phyloP scores from a whole-genome alignment of 2,888 invertebrate species.

The Aspidapion aeneum region DNA sequence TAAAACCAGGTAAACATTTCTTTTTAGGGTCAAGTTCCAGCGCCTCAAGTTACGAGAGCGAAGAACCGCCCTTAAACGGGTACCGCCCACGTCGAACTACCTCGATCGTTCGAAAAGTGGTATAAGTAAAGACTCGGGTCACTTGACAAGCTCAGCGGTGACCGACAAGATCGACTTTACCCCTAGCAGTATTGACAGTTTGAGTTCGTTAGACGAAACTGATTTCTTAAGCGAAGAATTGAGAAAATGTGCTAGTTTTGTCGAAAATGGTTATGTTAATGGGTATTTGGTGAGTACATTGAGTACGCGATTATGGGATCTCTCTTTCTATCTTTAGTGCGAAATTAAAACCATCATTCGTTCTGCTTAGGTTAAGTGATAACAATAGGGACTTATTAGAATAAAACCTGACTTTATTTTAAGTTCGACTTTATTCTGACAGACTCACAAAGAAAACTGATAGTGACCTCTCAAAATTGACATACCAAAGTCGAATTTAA shows the following conservation, averaged over 20 bases:
- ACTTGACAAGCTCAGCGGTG: conserved; percentile 43
- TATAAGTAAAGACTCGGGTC: conserved; percentile 47
- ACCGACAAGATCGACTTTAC: conserved; percentile 45
- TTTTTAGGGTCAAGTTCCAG: conserved; percentile 46
- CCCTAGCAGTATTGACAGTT: conserved; percentile 46
- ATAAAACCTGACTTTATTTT: no score
- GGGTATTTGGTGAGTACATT: conserved; percentile 37
- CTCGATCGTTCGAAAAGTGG: conserved; percentile 25
- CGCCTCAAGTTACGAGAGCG: conserved; percentile 47
- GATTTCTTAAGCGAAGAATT: conserved; percentile 45
- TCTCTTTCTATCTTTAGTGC: no score
- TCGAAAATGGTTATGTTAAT: conserved; percentile 30
- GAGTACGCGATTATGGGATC: no score
- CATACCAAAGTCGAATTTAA: no score
- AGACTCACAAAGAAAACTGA: no score
- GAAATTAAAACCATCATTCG: no score
- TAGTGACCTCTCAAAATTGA: no score
- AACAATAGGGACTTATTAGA: no score
- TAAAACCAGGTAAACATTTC: no score
- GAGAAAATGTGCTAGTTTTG: conserved; percentile 38
- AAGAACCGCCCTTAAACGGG: conserved; percentile 30
- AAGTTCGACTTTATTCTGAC: no score
- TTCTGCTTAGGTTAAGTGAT: no score
- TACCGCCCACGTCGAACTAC: conserved; percentile 15
- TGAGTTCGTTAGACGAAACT: conserved; percentile 47